Base-by-base conservation (phyloP, 1,140 invertebrate genomes). In the Lordiphosa clarofinis region DNA sequence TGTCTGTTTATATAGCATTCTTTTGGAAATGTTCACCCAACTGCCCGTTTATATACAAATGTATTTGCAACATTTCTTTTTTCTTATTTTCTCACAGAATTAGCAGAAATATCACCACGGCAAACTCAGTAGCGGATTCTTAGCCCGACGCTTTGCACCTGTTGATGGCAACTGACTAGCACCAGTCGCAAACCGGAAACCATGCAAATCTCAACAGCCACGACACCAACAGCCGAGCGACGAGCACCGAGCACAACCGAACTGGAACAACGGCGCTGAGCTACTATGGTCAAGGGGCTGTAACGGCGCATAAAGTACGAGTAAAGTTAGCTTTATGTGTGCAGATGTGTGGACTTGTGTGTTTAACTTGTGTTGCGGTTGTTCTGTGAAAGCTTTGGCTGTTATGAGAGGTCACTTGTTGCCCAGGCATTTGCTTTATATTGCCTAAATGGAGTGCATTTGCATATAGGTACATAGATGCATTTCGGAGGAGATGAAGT, bases 381-480 rank as follows among this genome's bases (percentile, higher is more conserved):
- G 9, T 10, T 46, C 28, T 28, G 60, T 53, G 31, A 53, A 50
- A 63, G 60, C 59, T 63, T 53, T 63, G 38, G 46, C 47, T 35
- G 31, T 50, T 36, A 11, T 10, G 37, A 4, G 43, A 15, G n/a
- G 19, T 11, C 10, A 46, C 49, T 12, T 64, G 59, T 40, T 54
- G 43, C 13, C 19, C 6, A 8, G 6, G 4, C n/a, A 8, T 50
- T 31, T 15, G 12, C 33, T 42, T 35, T n/a, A 4, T 38, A 19
- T 1, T 19, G 11, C 5, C n/a, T 12, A 3, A 7, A 28, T 7
- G 0, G 24, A 7, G 24, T 6, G 24, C 24, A 28, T 28, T 28
- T 28, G 24, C 5, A 28, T 28, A 2, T 28, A 6, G 1, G 7
- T 1, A 28, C 4, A 28, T 7, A 28, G 1, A 1, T 28, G 4